A percentile compares a stretch with the other conserved stretches of the same genome.
Conservation (phyloP, 2,888 invertebrate species). For the Drosophila paracracens region DNA sequence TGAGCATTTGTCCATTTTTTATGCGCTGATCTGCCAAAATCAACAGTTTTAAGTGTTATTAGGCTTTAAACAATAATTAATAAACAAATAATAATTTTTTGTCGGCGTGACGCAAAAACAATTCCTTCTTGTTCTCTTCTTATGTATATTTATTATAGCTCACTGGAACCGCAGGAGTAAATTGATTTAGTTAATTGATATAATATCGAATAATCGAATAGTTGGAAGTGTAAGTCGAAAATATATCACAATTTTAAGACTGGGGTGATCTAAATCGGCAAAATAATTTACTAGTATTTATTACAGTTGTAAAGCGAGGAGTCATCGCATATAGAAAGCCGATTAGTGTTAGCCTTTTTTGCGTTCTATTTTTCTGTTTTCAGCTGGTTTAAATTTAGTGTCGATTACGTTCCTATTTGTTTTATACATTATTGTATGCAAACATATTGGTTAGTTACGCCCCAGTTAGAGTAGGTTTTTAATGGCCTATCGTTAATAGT, state of each 20-base stretch:
- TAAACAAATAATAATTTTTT: neutral
- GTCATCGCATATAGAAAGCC: neutral
- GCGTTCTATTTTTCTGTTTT: neutral
- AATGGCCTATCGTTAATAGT: neutral
- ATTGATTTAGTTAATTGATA: neutral
- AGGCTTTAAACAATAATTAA: too few species aligned
- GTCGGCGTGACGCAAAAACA: too few species aligned
- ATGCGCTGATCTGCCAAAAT: neutral
- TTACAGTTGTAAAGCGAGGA: neutral
- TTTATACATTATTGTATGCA: neutral
- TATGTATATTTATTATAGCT: neutral
- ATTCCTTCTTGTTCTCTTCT: neutral
- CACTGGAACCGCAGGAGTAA: neutral
- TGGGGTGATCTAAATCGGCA: neutral
- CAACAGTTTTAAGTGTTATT: too few species aligned
- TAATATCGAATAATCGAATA: neutral
- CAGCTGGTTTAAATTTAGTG: neutral
- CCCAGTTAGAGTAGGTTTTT: neutral
- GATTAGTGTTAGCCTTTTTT: neutral
- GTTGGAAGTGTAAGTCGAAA: neutral
- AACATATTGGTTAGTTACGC: neutral
- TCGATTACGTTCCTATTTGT: neutral
- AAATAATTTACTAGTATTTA: neutral
- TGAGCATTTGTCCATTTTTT: neutral
- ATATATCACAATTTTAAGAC: neutral